Evolutionary conservation across 2,797 vertebrate genomes (phyloP).

Genomic region (Mergus octosetaceus): DNA sequence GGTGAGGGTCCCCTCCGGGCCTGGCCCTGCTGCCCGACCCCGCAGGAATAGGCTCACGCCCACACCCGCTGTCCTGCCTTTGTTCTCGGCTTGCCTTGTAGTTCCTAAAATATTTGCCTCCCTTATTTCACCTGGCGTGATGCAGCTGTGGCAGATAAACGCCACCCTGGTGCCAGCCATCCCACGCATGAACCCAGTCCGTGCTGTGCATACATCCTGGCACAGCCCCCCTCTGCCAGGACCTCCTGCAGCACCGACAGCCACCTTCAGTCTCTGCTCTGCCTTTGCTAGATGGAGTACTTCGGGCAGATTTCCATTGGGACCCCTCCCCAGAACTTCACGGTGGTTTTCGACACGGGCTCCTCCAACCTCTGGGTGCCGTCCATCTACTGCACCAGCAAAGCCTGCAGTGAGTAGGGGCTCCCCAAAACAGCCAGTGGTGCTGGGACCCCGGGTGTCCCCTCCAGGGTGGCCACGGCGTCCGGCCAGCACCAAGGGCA

Average conservation of each 20-base stretch:
- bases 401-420: conserved; percentile 74
- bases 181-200: background rate
- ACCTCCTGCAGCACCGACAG: accelerated
- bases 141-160: accelerated
- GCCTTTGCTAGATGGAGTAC: conserved; percentile 57
- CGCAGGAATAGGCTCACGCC: background rate
- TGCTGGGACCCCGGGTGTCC: background rate
- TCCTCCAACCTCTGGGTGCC: conserved; percentile 81
- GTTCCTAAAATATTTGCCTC: background rate
- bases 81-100: background rate
- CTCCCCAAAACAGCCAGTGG: accelerated
- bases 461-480: accelerated
- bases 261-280: accelerated
- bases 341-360: conserved; percentile 77
- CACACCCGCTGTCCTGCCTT: accelerated
- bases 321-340: conserved; percentile 76
- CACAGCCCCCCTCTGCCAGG: background rate
- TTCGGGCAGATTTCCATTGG: conserved; percentile 76
- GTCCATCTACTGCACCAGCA: conserved; percentile 65
- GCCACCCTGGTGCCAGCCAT: accelerated
- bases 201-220: background rate
- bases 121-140: background rate
- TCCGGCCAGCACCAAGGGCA: background rate
- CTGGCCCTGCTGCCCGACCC: accelerated
- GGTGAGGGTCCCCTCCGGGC: accelerated